phyloP scores from a whole-genome alignment of 2,113 vertebrate species.

The Cricetomys ansorgei region DNA sequence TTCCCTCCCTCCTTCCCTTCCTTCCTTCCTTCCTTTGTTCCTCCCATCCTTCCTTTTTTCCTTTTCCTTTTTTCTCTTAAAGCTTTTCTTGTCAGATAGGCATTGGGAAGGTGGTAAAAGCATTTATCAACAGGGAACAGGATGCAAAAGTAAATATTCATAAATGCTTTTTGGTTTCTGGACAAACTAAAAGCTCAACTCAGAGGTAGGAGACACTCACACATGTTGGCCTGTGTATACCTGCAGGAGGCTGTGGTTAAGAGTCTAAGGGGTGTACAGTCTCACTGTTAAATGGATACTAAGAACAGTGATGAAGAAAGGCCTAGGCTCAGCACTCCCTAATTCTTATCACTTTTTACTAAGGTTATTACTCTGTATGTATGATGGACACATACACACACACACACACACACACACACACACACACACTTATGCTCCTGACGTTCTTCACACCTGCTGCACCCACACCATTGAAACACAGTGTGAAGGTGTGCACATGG shows the following conservation, averaged over 20 bases:
- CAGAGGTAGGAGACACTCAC: neutral
- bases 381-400: neutral
- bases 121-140: neutral
- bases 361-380: neutral
- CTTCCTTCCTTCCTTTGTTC: too few species aligned
- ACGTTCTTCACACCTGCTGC: neutral
- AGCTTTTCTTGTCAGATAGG: neutral
- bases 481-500: neutral
- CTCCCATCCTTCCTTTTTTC: neutral
- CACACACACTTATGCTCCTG: neutral
- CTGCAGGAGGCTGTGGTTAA: neutral
- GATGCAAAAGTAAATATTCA: neutral
- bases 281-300: neutral
- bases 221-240: neutral
- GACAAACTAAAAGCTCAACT: neutral
- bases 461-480: neutral
- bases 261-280: neutral
- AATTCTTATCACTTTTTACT: neutral
- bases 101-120: neutral
- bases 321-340: neutral
- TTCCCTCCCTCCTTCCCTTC: too few species aligned
- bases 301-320: slow-evolving; percentile 14
- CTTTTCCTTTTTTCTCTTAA: neutral
- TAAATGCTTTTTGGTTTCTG: neutral
- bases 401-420: neutral